These are phyloP conservation scores for Papilio dardanus DNA, from an alignment of 1,140 invertebrate genomes.

Conservation along the genomic window DNA sequence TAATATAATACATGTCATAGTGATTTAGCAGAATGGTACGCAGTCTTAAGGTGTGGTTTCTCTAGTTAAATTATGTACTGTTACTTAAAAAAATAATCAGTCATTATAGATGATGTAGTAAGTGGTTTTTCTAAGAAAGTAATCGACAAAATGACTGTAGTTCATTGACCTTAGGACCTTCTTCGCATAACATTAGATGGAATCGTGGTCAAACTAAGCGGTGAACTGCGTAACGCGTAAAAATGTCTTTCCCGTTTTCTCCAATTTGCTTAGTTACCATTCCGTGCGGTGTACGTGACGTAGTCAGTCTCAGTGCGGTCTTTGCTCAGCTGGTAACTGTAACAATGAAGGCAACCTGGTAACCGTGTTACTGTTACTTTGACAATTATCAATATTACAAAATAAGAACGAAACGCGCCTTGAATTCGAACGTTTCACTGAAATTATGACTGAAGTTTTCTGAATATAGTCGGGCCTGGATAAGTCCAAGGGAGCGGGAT, in stretches of 20 bases:
- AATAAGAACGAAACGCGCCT: background rate
- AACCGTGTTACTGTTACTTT: constrained; percentile 4
- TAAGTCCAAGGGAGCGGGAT: no score
- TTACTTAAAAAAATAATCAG: no score
- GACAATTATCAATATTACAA: constrained; percentile 4
- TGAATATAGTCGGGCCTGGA: no score
- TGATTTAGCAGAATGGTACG: background rate
- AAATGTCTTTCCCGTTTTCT: background rate
- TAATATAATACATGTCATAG: background rate
- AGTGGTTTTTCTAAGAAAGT: no score
- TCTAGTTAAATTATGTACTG: no score
- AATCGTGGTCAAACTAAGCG: no score
- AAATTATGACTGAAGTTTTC: no score
- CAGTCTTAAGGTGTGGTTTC: background rate
- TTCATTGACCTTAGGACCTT: no score
- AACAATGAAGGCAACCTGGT: constrained; percentile 16
- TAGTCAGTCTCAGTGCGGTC: background rate
- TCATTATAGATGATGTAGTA: no score
- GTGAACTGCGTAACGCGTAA: no score
- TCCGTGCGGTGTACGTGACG: background rate
- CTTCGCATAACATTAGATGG: no score
- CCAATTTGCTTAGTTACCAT: background rate
- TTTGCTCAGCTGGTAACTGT: constrained; percentile 21
- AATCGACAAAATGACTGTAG: no score
- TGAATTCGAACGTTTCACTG: background rate